phyloP scores from a whole-genome alignment of 30 jellyfish, hydroid and myxozoan genomes.

The Aurelia sp. region DNA sequence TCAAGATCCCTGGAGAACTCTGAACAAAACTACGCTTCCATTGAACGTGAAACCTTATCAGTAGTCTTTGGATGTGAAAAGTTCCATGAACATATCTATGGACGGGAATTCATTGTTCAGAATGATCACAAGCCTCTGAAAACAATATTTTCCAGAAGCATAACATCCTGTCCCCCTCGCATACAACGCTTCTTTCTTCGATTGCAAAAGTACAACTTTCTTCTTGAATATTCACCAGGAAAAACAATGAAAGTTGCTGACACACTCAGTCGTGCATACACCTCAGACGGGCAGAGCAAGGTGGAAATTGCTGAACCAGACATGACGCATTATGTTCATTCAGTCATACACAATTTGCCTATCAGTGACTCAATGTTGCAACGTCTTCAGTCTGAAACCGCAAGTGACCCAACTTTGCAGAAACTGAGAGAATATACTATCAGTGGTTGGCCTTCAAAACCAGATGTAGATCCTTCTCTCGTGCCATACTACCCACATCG shows the following conservation, averaged over 20 bases:
- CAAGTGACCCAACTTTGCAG: constrained; percentile 54
- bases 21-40: too few species aligned
- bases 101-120: too few species aligned
- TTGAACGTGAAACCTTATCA: too few species aligned
- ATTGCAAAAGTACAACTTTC: constrained; percentile 41
- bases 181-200: constrained; percentile 44
- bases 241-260: constrained; percentile 47
- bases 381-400: constrained; percentile 42
- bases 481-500: constrained; percentile 47
- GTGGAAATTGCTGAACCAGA: constrained; percentile 45
- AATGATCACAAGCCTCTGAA: neutral
- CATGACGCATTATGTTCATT: constrained; percentile 16
- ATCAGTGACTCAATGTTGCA: constrained; percentile 26
- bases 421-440: constrained; percentile 35
- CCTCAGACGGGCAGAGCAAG: constrained; percentile 22
- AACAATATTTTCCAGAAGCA: constrained; percentile 24
- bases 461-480: constrained; percentile 21
- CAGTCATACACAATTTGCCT: constrained; percentile 13
- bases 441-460: constrained; percentile 53
- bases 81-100: too few species aligned
- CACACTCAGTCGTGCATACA: constrained; percentile 54
- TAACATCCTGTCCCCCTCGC: constrained; percentile 43
- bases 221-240: constrained; percentile 46
- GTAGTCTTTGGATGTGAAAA: too few species aligned
- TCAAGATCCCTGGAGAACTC: too few species aligned